A percentile compares a stretch with the other conserved stretches of the same genome.
These are phyloP conservation scores for Catotricha subobsoleta DNA, from an alignment of 2,888 invertebrate species.

Conservation along the genomic window DNA sequence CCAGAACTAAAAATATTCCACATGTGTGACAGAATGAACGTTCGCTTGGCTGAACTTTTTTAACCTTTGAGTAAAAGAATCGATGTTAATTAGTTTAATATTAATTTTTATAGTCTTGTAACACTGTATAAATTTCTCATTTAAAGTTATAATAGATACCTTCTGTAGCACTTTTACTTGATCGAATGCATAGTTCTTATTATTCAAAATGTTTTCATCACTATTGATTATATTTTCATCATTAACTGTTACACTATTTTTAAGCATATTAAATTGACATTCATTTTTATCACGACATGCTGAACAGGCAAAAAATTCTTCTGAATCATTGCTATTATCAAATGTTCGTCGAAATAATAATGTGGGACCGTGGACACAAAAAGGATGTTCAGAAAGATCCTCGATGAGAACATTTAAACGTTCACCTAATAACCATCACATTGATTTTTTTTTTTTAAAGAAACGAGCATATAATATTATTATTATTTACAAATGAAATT, in stretches of 20 bases:
- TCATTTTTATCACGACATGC: conserved; percentile 63
- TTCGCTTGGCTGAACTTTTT: conserved; percentile 27
- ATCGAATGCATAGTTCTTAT: no score
- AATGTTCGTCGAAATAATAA: conserved; percentile 41
- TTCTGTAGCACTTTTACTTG: no score
- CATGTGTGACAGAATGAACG: conserved; percentile 49
- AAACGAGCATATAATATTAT: no score
- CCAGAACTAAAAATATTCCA: conserved; percentile 31
- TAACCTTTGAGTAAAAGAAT: no score
- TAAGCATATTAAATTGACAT: conserved; percentile 46
- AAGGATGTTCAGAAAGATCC: conserved; percentile 33
- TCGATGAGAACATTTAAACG: neutral
- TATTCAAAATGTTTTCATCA: neutral
- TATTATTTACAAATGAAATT: no score
- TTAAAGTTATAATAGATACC: no score
- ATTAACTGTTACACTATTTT: conserved; percentile 12
- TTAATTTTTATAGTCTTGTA: no score
- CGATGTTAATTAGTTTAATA: no score
- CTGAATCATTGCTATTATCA: conserved; percentile 14
- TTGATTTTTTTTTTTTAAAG: no score
- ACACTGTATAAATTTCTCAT: no score
- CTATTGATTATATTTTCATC: neutral
- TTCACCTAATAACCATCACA: neutral
- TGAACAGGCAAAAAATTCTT: conserved; percentile 60
- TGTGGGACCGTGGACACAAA: conserved; percentile 61